A percentile compares a stretch with the other conserved stretches of the same genome.
These are phyloP conservation scores for Ptilorrhoa leucosticta DNA, from an alignment of 2,113 vertebrate genomes.

Conservation along the genomic window DNA sequence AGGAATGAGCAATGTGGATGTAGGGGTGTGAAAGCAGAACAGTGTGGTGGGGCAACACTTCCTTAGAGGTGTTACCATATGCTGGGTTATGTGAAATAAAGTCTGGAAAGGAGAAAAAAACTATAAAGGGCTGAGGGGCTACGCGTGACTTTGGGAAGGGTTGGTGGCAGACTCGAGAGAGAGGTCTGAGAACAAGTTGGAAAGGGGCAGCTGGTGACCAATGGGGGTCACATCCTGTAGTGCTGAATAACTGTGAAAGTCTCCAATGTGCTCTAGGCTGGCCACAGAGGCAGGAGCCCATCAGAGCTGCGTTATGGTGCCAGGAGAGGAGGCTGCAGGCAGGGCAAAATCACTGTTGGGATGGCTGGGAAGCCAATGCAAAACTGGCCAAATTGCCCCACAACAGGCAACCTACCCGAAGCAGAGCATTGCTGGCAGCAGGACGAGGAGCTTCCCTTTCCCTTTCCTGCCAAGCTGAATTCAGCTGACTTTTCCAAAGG, in stretches of 20 bases:
- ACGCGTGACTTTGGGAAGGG: not conserved
- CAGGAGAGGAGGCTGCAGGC: not conserved
- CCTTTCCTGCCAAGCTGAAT: not conserved
- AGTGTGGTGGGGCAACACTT: not conserved
- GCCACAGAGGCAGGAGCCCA: not conserved
- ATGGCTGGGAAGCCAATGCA: not conserved
- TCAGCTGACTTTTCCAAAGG: not conserved
- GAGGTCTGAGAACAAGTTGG: not conserved
- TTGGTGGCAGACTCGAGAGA: not conserved
- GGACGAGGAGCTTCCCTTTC: not conserved
- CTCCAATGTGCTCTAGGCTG: not conserved
- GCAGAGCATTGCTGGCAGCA: not conserved
- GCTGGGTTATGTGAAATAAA: not conserved
- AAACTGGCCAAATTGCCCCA: not conserved
- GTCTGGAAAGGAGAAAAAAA: not conserved
- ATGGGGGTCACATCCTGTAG: not conserved
- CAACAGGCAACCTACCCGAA: accelerated
- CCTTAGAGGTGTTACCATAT: not conserved
- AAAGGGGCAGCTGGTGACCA: not conserved
- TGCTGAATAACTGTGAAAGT: not conserved
- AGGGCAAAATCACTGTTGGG: not conserved
- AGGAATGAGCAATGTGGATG: accelerated
- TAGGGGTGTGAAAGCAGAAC: not conserved
- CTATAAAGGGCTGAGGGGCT: not conserved
- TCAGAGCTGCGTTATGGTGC: not conserved